These are phyloP conservation scores for Xylocampa areola DNA, from an alignment of 2,888 invertebrate species.

Conservation along the genomic window DNA sequence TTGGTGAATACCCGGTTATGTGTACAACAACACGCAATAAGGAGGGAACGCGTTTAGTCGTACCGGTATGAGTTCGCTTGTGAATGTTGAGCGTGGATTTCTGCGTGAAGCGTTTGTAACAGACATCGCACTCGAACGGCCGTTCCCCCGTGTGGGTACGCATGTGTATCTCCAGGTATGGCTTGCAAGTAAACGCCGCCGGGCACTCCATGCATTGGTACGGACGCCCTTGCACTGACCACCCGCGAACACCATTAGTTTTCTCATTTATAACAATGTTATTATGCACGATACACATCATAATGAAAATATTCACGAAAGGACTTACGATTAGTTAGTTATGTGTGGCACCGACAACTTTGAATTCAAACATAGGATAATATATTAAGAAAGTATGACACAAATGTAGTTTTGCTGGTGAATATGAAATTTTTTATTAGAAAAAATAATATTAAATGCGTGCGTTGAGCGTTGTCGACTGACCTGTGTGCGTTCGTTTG, in stretches of 20 bases:
- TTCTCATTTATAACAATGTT: conserved; percentile 33
- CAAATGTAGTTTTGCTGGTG: conserved; percentile 36
- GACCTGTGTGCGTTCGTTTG: conserved; percentile 93
- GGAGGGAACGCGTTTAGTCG: conserved; percentile 61
- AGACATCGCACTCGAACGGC: conserved; percentile 90
- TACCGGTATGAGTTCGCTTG: conserved; percentile 90
- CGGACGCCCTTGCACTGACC: conserved; percentile 88
- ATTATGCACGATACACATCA: conserved; percentile 37
- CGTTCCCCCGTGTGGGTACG: conserved; percentile 90
- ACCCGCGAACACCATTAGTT: conserved; percentile 60
- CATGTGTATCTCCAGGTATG: conserved; percentile 91
- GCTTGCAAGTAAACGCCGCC: conserved; percentile 90
- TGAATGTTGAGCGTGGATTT: conserved; percentile 90
- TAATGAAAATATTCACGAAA: conserved; percentile 63
- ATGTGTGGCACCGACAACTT: conserved; percentile 89
- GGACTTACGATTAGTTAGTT: conserved; percentile 55
- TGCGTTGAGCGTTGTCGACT: conserved; percentile 60
- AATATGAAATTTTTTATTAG: conserved; percentile 36
- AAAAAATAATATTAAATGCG: conserved; percentile 31
- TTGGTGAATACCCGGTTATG: conserved; percentile 9
- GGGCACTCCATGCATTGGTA: conserved; percentile 90
- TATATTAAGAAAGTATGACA: conserved; percentile 43
- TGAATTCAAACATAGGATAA: conserved; percentile 54
- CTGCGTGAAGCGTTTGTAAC: conserved; percentile 90
- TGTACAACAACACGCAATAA: conserved; percentile 21